phyloP scores from a whole-genome alignment of 2,113 vertebrate species.

The Pogona vitticeps region DNA sequence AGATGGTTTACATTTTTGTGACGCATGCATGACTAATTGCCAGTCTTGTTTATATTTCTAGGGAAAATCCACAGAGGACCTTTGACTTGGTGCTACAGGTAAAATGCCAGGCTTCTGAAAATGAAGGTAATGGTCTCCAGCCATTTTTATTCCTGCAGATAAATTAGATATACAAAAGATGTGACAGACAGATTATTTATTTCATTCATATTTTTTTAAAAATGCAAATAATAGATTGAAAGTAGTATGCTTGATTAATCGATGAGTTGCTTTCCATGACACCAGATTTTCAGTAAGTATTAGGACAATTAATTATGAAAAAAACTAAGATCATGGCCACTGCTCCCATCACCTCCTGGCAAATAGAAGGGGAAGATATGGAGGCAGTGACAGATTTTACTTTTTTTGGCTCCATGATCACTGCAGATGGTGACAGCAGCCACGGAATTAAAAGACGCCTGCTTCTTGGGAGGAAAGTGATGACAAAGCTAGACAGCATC shows the following conservation, averaged over 20 bases:
- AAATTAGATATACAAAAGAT: slow-evolving; percentile 13
- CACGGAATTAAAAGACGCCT: no score
- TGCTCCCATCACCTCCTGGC: no score
- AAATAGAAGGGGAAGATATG: no score
- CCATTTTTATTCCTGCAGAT: background rate
- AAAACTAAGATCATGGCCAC: no score
- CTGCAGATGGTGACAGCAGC: no score
- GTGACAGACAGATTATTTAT: background rate
- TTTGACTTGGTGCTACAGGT: slow-evolving; percentile 96
- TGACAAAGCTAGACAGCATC: no score
- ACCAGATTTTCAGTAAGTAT: background rate
- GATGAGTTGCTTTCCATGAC: background rate
- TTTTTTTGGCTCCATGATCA: no score
- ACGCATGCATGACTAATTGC: slow-evolving; percentile 25
- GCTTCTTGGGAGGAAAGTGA: no score
- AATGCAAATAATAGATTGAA: slow-evolving; percentile 10
- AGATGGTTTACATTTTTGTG: background rate
- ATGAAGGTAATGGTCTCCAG: slow-evolving; percentile 82
- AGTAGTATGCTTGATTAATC: background rate
- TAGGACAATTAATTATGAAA: no score
- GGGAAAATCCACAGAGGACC: slow-evolving; percentile 93
- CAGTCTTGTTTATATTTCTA: slow-evolving; percentile 67
- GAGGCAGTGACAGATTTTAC: no score
- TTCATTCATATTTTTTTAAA: background rate
- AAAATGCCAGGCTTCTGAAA: slow-evolving; percentile 87